phyloP scores from a whole-genome alignment of 1,140 invertebrate genomes.

The Triops longicaudatus region DNA sequence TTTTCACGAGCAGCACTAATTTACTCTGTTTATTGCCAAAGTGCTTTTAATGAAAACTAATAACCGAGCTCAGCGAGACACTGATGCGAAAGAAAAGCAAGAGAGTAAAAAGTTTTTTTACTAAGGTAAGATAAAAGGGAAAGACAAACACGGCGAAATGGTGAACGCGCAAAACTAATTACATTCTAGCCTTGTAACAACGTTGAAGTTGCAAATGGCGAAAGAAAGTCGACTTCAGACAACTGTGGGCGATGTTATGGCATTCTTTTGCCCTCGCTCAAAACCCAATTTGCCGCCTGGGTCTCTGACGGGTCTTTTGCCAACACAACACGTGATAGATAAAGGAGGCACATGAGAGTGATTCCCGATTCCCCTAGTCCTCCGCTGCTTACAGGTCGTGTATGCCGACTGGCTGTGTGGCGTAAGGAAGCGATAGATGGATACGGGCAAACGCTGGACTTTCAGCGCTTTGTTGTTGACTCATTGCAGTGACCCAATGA shows the following conservation, averaged over 20 bases:
- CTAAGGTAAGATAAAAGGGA: not conserved
- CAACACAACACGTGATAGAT: conserved; percentile 8
- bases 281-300: conserved; percentile 1
- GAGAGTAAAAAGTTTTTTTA: not conserved
- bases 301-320: not conserved
- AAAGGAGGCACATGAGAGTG: not conserved
- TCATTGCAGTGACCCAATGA: not conserved
- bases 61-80: not conserved
- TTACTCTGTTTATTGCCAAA: conserved; percentile 8
- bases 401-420: not conserved
- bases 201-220: not conserved
- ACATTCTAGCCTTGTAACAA: not conserved
- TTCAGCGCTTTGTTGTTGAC: not conserved
- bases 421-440: not conserved
- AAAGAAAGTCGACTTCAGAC: not conserved
- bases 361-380: not conserved
- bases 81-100: not conserved
- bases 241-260: not conserved
- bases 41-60: conserved; percentile 13
- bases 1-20: not conserved
- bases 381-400: not conserved
- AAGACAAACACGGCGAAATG: not conserved
- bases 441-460: not conserved
- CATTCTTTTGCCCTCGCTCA: not conserved
- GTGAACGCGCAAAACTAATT: not conserved